These are phyloP conservation scores for Alsophila aescularia DNA, from an alignment of 2,888 invertebrate species.

Conservation along the genomic window DNA sequence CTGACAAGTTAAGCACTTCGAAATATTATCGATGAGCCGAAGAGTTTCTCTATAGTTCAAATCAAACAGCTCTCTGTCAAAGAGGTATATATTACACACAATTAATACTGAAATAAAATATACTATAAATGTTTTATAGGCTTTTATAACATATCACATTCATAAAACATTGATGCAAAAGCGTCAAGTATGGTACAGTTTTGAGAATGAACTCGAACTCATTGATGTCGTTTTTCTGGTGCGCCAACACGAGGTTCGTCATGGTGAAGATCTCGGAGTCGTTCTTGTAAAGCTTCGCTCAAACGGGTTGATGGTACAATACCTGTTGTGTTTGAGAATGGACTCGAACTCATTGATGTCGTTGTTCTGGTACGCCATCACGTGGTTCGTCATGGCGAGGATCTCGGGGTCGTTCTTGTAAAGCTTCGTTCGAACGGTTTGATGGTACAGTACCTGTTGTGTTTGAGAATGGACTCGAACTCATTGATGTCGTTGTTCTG, in stretches of 20 bases:
- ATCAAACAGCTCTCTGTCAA: no score
- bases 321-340: constrained; percentile 94
- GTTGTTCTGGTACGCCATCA: constrained; percentile 98
- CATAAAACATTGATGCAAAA: no score
- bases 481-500: constrained; percentile 99
- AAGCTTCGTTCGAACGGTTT: constrained; percentile 99
- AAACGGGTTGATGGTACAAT: constrained; percentile 98
- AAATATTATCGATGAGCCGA: no score
- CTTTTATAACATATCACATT: no score
- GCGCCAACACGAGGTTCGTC: constrained; percentile 98
- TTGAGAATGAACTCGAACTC: constrained; percentile 98
- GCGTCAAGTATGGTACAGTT: no score
- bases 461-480: constrained; percentile 97
- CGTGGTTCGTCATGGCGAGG: constrained; percentile 99
- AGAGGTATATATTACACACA: no score
- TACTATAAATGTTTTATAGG: no score
- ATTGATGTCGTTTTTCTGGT: constrained; percentile 99
- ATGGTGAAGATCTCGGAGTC: constrained; percentile 99
- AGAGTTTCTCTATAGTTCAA: no score
- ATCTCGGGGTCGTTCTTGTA: constrained; percentile 99
- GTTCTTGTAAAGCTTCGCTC: constrained; percentile 99
- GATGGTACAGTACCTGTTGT: constrained; percentile 92
- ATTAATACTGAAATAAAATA: no score
- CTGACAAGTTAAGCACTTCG: no score
- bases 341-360: constrained; percentile 99